Percentiles rank a stretch among this genome's conserved stretches.
Conservation (phyloP, 2,888 invertebrate species). For the Trichogramma evanescens region DNA sequence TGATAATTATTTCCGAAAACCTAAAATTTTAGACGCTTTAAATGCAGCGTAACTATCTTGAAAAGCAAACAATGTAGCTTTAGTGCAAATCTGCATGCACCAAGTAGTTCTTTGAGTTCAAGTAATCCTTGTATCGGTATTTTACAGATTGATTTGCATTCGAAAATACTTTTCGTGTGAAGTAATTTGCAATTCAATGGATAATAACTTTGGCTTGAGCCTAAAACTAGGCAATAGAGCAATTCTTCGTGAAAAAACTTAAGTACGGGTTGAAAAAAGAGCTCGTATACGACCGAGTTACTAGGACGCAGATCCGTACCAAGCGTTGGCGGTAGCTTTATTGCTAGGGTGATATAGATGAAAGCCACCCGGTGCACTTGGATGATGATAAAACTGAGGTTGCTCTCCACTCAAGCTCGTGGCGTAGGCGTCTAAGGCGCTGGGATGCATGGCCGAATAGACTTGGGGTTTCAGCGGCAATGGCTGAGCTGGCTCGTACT, state of each 20-base stretch:
- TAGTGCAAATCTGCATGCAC: too few relatives aligned
- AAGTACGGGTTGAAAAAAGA: slow-evolving; percentile 38
- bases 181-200: too few relatives aligned
- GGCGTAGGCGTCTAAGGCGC: slow-evolving; percentile 54
- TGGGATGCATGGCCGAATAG: slow-evolving; percentile 59
- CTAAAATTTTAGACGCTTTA: too few relatives aligned
- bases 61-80: too few relatives aligned
- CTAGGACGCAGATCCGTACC: slow-evolving; percentile 77
- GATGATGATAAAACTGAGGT: slow-evolving; percentile 77
- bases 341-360: slow-evolving; percentile 80
- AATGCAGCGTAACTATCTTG: too few relatives aligned
- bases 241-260: slow-evolving; percentile 25
- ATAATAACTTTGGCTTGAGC: not conserved
- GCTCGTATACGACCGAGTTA: slow-evolving; percentile 29
- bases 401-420: slow-evolving; percentile 62
- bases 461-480: slow-evolving; percentile 86
- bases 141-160: too few relatives aligned
- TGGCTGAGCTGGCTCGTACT: slow-evolving; percentile 57
- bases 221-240: too few relatives aligned
- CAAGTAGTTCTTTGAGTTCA: too few relatives aligned
- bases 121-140: too few relatives aligned
- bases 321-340: slow-evolving; percentile 66
- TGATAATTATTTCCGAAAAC: too few relatives aligned
- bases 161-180: too few relatives aligned
- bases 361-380: slow-evolving; percentile 66